These are phyloP conservation scores for Chesias legatella DNA, from an alignment of 2,888 invertebrate genomes.

Conservation along the genomic window DNA sequence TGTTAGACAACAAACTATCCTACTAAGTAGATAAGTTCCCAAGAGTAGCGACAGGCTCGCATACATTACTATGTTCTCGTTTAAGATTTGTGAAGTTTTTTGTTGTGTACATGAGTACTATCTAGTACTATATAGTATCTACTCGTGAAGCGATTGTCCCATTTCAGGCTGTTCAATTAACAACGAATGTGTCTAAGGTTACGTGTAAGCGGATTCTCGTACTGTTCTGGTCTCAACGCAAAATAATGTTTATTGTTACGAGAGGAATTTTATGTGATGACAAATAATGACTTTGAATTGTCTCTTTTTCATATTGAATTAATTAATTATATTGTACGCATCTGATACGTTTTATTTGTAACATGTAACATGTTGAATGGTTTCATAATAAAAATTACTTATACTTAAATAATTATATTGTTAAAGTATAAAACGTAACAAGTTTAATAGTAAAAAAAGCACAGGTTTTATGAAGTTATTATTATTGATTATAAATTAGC, in stretches of 20 bases:
- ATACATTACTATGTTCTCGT: constrained; percentile 28
- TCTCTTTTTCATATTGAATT: background rate
- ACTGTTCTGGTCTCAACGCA: constrained; percentile 19
- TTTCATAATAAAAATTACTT: constrained; percentile 17
- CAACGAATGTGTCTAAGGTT: constrained; percentile 61
- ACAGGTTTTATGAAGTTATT: constrained; percentile 60
- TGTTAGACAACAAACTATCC: constrained; percentile 41
- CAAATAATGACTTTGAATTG: background rate
- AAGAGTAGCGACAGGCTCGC: constrained; percentile 61
- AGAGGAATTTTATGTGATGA: background rate
- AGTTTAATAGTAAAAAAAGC: constrained; percentile 64
- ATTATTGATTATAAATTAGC: constrained; percentile 46
- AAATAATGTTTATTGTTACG: constrained; percentile 2
- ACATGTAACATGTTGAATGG: constrained; percentile 35
- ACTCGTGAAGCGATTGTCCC: constrained; percentile 45
- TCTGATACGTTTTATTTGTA: constrained; percentile 32
- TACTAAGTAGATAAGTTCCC: constrained; percentile 50
- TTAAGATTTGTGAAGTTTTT: constrained; percentile 16
- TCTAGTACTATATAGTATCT: constrained; percentile 20
- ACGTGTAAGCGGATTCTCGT: constrained; percentile 36
- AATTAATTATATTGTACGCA: constrained; percentile 9
- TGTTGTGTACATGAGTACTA: constrained; percentile 20
- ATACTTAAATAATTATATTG: constrained; percentile 20
- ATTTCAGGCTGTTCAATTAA: constrained; percentile 69
- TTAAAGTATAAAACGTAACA: constrained; percentile 45